phyloP scores from a whole-genome alignment of 2,797 vertebrate genomes.

The Microcaecilia unicolor region DNA sequence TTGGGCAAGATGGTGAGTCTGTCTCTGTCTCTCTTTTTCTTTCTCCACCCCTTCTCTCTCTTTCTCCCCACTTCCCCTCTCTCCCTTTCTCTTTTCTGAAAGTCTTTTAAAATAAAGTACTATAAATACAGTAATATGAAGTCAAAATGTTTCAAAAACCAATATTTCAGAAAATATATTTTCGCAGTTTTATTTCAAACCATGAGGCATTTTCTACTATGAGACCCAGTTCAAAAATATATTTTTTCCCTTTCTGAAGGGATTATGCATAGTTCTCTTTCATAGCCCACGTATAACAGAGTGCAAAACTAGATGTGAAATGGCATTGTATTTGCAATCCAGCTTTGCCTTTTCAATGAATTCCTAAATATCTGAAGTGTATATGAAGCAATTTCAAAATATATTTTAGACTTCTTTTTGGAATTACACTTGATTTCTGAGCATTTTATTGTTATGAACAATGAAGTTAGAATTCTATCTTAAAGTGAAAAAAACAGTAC shows the following conservation, averaged over 20 bases:
- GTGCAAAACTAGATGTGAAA: background rate
- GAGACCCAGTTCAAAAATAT: no score
- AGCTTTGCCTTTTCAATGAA: background rate
- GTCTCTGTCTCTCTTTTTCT: no score
- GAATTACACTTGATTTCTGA: no score
- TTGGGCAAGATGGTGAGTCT: slow-evolving; percentile 69
- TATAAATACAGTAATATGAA: no score
- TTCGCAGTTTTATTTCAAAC: no score
- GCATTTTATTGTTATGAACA: no score
- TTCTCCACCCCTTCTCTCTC: no score
- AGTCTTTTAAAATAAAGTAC: background rate
- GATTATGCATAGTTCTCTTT: background rate
- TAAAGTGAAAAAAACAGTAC: no score
- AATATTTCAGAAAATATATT: background rate
- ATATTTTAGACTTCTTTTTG: background rate
- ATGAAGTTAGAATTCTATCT: background rate
- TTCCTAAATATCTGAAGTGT: slow-evolving; percentile 1
- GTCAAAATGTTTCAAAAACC: background rate
- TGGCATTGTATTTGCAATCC: background rate
- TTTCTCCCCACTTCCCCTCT: no score
- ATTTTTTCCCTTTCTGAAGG: background rate
- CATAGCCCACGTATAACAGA: background rate
- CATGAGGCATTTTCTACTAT: no score
- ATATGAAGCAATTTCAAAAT: background rate
- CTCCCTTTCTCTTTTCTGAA: background rate